Conservation (phyloP, 2,888 invertebrate species). For the Megamerina dolium region DNA sequence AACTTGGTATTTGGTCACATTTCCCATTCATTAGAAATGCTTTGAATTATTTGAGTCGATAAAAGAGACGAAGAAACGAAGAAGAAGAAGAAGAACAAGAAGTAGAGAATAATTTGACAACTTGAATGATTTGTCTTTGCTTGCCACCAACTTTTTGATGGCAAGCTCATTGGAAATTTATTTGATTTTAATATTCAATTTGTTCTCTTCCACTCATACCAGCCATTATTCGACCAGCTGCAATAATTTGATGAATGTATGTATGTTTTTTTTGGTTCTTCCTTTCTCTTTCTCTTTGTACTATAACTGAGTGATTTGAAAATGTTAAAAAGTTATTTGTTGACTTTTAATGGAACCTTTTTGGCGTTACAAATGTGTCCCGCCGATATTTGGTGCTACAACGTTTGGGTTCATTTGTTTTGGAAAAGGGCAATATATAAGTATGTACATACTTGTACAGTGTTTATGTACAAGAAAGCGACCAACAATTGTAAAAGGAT, state of each 20-base stretch:
- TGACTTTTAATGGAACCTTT: slow-evolving; percentile 3
- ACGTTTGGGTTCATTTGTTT: slow-evolving; percentile 5
- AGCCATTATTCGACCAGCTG: neutral
- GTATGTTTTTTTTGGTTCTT: too few relatives aligned
- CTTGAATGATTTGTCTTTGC: neutral
- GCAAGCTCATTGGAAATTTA: slow-evolving; percentile 25
- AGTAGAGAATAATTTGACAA: too few relatives aligned
- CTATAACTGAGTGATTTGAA: too few relatives aligned
- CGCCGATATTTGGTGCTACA: neutral
- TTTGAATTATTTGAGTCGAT: neutral
- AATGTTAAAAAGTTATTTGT: neutral
- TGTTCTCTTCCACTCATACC: slow-evolving; percentile 6
- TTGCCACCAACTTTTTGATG: slow-evolving; percentile 7
- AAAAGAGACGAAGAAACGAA: too few relatives aligned
- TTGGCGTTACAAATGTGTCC: neutral
- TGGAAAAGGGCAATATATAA: neutral
- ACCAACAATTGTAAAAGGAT: neutral
- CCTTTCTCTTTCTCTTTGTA: too few relatives aligned
- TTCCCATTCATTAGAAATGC: slow-evolving; percentile 7
- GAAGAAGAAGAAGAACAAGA: too few relatives aligned
- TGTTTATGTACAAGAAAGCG: too few relatives aligned
- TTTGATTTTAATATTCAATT: slow-evolving; percentile 29
- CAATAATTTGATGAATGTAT: too few relatives aligned
- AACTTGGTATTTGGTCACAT: slow-evolving; percentile 5
- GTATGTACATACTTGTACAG: neutral